Evolutionary conservation across 2,113 vertebrate species (phyloP), one percentile per base, ranked within the genome.

Genomic region (Oreochromis spilurus): DNA sequence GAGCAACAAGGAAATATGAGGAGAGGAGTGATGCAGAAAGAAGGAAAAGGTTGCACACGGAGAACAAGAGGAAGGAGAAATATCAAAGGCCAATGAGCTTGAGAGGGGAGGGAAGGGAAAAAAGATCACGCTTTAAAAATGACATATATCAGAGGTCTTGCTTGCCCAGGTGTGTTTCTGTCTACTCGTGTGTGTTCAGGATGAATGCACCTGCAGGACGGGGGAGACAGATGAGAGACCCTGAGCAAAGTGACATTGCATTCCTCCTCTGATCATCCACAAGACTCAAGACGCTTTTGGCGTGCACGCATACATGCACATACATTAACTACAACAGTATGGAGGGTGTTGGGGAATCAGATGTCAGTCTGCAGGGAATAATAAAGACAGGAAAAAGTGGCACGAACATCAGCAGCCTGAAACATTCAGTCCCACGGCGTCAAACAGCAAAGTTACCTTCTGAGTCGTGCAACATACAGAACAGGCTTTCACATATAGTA

Each of bases 231-330:
- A 95, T 92, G 91, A 89, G 87, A 91, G 85, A 62, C 89, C 90
- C 82, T 90, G 93, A 93, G 87, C 90, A 79, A 87, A 90, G 86
- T 93, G 93, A 93, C 94, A 93, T 87, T 8, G 60, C 82, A 90
- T 94, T 89, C 87, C 89, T 93, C 90, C 89, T 92, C 88, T 92
- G 90, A 87, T 93, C 92, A 91, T 89, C 84, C 1, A 1, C 24
- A 72, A 83, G 67, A 92, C 89, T 94, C 94, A 2, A 53, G 88
- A 90, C 90, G 87, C 65, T 54, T 40, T 58, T 52, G 85, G 13
- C 19, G 7, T 2, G 17, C 43, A 77, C 55, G 24, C 81, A 77
- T 29, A 34, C 7, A 58, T 72, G 58, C 84, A 81, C 83, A 82
- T 38, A 60, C 67, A 70, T 34, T 24, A 79, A 45, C 80, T 52